Evolutionary conservation across 1,140 invertebrate species (phyloP), one percentile per base, ranked within the genome.

Genomic region (Antheraea pernyi): DNA sequence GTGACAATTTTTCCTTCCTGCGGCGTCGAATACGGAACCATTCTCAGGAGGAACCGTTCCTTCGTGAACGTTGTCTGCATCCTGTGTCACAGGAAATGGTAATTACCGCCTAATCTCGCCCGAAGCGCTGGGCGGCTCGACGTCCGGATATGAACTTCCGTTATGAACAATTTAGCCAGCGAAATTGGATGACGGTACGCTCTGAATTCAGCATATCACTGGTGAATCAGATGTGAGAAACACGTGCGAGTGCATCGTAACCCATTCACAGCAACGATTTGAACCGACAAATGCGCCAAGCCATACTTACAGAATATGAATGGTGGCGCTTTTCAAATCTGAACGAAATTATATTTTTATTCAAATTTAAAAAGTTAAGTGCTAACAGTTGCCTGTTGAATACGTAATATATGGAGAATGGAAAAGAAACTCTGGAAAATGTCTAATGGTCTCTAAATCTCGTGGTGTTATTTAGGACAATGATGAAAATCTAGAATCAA

Each of bases 111-210:
- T 93, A 93, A 93, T 93, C 92, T 93, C 89, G 91, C 84, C 86
- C 77, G 81, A 82, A 87, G 86, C 88, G 86, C 79, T 84, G 84
- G 81, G 84, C 82, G 84, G 83, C 85, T 80, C 83, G 85, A 81
- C 87, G 85, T 83, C 92, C 93, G 93, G 93, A 94, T 93, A 94
- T 94, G 93, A 94, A 93, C 92, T 93, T 94, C 93, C 93, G 93
- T 93, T 93, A 94, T 94, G 93, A 94, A 93, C 93, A 94, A 94
- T 94, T 94, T 94, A 93, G 88, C 91, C 81, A 82, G 91, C 89
- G 91, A 93, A 93, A 93, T 93, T 93, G 92, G 93, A 94, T 91
- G 89, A 79, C 82, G 83, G 82, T 79, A 85, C 85, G 85, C 72
- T 85, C 83, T 81, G 85, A 82, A 89, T 91, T 85, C 84, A 89